Evolutionary conservation across 1,140 invertebrate genomes (phyloP), one percentile per base, ranked within the genome.

Genomic region (Steinernema feltiae): DNA sequence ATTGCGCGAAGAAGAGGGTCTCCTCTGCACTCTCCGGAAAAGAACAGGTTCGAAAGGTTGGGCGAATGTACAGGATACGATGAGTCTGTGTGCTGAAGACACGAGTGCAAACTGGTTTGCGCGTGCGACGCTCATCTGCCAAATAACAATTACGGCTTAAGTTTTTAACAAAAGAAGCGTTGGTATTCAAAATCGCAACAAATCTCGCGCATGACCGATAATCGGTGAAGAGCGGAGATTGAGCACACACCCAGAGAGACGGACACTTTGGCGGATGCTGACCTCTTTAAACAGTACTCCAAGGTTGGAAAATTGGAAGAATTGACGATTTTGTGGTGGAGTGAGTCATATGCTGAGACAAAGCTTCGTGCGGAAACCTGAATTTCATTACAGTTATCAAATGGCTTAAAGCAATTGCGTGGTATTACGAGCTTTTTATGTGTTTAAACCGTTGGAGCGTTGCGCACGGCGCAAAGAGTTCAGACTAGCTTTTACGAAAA

Each of bases 41-140:
- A 12, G 53, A 63, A 63, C 53, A 63, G 53, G 53, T 63, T 63
- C 53, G 15, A 63, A 63, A 63, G 53, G 53, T 63, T 63, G 53
- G 53, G 53, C 53, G 53, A 63, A 63, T 63, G 53, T 12, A 63
- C 53, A 63, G 53, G 53, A 63, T 63, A 27, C 53, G 53, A 3
- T 15, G 15, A 63, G 41, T 46, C 7, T 63, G 53, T 17, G 53
- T 41, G 35, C 35, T n/a, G n/a, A n/a, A n/a, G 35, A 41, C 18
- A 41, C 7, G 35, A 41, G 35, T 41, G 35, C 35, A 63, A 63
- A 63, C 53, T 21, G 7, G 53, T 63, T 63, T 63, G 18, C 35
- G 35, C 53, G 53, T 21, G 12, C 53, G 53, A 63, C 12, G 53
- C 53, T 63, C 53, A 63, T 63, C 24, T 63, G 53, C 24, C 12